Evolutionary conservation across 2,888 invertebrate species (phyloP).

Genomic region (Rhaphigaster nebulosa): DNA sequence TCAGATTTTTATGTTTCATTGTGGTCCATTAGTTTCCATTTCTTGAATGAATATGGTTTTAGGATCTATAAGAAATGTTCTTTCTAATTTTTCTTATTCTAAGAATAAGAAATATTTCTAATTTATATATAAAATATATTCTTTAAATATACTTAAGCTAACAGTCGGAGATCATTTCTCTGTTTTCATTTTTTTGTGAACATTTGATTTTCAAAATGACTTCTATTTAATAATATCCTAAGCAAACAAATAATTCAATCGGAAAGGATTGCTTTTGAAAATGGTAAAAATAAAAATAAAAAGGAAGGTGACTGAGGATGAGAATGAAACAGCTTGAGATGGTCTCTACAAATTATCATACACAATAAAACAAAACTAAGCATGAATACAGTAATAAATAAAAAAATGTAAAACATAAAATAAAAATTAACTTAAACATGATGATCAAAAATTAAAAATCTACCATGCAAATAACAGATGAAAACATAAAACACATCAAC

Average conservation of each 20-base stretch:
- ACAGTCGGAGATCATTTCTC: background rate
- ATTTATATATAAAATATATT: background rate
- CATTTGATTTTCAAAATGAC: conserved; percentile 21
- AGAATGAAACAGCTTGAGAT: conserved; percentile 30
- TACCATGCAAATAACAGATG: conserved; percentile 6
- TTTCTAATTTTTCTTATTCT: background rate
- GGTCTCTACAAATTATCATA: conserved; percentile 3
- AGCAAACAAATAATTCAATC: background rate
- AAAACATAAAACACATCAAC: conserved; percentile 10
- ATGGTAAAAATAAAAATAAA: background rate
- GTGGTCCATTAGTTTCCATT: background rate
- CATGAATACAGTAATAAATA: conserved; percentile 7
- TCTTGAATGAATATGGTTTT: background rate
- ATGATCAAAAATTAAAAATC: background rate
- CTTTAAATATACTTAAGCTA: too few species aligned
- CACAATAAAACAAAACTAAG: conserved; percentile 24
- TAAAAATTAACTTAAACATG: background rate
- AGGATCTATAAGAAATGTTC: background rate
- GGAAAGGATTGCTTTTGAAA: conserved; percentile 29
- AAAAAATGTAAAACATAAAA: background rate
- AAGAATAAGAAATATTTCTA: too few species aligned
- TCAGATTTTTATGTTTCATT: background rate
- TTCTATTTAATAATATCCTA: background rate
- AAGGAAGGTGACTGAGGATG: conserved; percentile 10
- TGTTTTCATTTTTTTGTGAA: background rate